phyloP scores from a whole-genome alignment of 2,113 vertebrate genomes.

The Typhlomys cinereus region DNA sequence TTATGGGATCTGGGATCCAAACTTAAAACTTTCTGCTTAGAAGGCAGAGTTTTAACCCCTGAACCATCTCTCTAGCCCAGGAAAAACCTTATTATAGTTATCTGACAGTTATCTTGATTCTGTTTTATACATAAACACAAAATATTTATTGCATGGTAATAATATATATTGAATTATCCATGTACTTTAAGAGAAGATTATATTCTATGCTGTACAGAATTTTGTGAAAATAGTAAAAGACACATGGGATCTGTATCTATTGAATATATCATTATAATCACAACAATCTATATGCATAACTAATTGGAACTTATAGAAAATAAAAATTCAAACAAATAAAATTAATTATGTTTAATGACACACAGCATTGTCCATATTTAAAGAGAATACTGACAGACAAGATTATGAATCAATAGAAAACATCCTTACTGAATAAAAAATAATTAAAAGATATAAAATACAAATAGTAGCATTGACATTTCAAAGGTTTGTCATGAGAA shows the following conservation, averaged over 20 bases:
- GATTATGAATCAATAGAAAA: constrained; percentile 11
- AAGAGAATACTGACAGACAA: constrained; percentile 6
- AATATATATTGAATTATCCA: background rate
- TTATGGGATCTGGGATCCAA: too few relatives aligned
- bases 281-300: constrained; percentile 14
- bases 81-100: background rate
- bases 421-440: background rate
- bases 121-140: constrained; percentile 15
- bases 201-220: background rate
- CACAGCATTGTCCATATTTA: background rate
- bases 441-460: background rate
- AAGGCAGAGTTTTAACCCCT: too few relatives aligned
- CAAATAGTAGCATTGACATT: background rate
- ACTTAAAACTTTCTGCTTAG: too few relatives aligned
- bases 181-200: constrained; percentile 3
- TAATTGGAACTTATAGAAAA: constrained; percentile 41
- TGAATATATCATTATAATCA: constrained; percentile 20
- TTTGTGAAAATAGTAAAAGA: constrained; percentile 28
- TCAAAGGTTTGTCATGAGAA: background rate
- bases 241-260: background rate
- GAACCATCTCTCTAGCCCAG: too few relatives aligned
- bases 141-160: background rate
- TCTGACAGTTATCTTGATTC: background rate
- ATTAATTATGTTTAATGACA: constrained; percentile 20
- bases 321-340: constrained; percentile 35